Conservation (phyloP, 2,797 vertebrate genomes). For the Girardinus metallicus region DNA sequence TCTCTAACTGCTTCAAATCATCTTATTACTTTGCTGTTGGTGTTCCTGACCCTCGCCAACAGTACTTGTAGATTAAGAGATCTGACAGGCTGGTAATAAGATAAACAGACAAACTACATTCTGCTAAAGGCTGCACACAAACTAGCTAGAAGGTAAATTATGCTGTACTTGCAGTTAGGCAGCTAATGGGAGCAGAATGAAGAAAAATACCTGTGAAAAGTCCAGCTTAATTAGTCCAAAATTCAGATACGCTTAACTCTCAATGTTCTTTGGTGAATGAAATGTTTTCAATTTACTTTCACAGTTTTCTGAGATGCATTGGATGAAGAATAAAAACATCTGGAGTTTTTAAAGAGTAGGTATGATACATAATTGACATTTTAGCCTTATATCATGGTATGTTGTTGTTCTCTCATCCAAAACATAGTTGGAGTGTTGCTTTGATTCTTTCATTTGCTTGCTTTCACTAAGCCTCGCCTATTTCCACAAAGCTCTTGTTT, state of each 20-base stretch:
- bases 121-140: neutral
- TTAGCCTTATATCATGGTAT: too few relatives aligned
- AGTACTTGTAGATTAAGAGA: neutral
- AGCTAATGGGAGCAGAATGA: neutral
- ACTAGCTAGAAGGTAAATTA: neutral
- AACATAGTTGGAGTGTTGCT: too few relatives aligned
- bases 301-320: neutral
- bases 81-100: neutral
- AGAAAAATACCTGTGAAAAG: neutral
- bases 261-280: neutral
- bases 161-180: neutral
- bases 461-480: too few relatives aligned
- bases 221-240: neutral
- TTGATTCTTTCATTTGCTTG: too few relatives aligned
- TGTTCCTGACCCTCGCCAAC: neutral
- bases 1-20: neutral
- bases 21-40: neutral
- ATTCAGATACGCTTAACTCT: neutral
- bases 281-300: neutral
- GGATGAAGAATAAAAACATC: neutral
- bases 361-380: too few relatives aligned
- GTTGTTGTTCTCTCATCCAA: too few relatives aligned
- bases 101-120: neutral
- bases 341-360: neutral
- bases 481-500: neutral